A percentile compares a stretch with the other conserved stretches of the same genome.
Conservation (phyloP, 2,113 vertebrate species). For the Apteryx mantelli region DNA sequence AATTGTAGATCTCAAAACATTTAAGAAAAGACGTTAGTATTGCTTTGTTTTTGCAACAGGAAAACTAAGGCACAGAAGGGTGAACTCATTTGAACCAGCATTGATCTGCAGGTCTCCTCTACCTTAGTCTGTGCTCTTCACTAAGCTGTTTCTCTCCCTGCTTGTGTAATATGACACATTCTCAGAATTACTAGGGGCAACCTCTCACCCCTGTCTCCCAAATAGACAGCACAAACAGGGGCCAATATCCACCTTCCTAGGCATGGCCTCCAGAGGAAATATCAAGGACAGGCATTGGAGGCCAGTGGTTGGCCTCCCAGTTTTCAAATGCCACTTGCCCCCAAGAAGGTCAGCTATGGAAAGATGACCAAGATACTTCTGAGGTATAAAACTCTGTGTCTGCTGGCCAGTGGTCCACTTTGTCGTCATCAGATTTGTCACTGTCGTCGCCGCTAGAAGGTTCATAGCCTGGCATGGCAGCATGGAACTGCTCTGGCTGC, state of each 20-base stretch:
- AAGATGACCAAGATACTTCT: constrained; percentile 79
- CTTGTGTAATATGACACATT: rapidly evolving
- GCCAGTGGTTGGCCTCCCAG: background rate
- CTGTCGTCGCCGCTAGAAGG: constrained; percentile 80
- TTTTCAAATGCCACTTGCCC: background rate
- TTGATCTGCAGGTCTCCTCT: background rate
- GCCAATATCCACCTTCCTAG: background rate
- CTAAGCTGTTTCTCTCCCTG: background rate
- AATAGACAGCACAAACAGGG: background rate
- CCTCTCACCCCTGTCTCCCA: background rate
- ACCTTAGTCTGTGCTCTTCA: background rate
- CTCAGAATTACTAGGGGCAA: background rate
- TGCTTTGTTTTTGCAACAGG: background rate
- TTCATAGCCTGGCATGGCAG: background rate
- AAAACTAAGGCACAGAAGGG: background rate
- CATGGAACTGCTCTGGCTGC: background rate
- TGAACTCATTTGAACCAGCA: background rate
- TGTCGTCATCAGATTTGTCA: constrained; percentile 73
- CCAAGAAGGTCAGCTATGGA: constrained; percentile 75
- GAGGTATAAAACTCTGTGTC: constrained; percentile 75
- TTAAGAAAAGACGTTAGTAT: background rate
- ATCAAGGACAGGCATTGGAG: background rate
- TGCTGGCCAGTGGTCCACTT: constrained; percentile 73
- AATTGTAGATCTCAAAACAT: background rate
- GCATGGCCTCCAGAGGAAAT: background rate